Conservation (phyloP, 2,797 vertebrate species). For the Perodicticus potto region DNA sequence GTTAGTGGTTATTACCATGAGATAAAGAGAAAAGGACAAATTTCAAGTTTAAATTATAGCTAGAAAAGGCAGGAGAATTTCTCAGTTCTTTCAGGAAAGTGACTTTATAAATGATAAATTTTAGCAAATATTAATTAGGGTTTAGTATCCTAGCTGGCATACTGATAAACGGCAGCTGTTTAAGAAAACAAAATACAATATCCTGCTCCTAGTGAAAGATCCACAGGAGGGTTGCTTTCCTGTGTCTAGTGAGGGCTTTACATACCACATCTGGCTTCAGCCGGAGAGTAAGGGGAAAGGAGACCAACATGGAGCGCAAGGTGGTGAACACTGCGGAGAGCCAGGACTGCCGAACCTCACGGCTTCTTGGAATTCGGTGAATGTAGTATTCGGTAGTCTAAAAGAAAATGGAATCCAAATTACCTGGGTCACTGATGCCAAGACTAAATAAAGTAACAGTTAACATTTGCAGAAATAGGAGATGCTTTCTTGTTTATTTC, state of each 20-base stretch:
- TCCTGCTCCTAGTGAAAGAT: background rate
- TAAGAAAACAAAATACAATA: background rate
- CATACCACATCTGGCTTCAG: slow-evolving; percentile 95
- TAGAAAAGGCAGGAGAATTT: slow-evolving; percentile 17
- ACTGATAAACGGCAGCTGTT: background rate
- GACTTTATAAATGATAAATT: background rate
- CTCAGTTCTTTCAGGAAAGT: slow-evolving; percentile 27
- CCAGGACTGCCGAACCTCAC: slow-evolving; percentile 96
- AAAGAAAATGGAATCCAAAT: slow-evolving; percentile 71
- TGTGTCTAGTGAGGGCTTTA: slow-evolving; percentile 64
- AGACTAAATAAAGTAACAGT: background rate
- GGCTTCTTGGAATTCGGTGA: slow-evolving; percentile 93
- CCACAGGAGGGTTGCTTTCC: background rate
- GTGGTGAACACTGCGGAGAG: slow-evolving; percentile 92
- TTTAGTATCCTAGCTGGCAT: background rate
- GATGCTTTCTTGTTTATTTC: background rate
- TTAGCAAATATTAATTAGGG: background rate
- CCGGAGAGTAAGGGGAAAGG: slow-evolving; percentile 91
- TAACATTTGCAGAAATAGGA: background rate
- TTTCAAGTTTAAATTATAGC: background rate
- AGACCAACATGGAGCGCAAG: slow-evolving; percentile 88
- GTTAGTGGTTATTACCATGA: background rate
- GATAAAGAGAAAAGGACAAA: background rate
- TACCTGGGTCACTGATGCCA: background rate
- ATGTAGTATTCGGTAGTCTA: slow-evolving; percentile 90